phyloP scores from a whole-genome alignment of 2,888 invertebrate genomes.

The Embidobia sp. region DNA sequence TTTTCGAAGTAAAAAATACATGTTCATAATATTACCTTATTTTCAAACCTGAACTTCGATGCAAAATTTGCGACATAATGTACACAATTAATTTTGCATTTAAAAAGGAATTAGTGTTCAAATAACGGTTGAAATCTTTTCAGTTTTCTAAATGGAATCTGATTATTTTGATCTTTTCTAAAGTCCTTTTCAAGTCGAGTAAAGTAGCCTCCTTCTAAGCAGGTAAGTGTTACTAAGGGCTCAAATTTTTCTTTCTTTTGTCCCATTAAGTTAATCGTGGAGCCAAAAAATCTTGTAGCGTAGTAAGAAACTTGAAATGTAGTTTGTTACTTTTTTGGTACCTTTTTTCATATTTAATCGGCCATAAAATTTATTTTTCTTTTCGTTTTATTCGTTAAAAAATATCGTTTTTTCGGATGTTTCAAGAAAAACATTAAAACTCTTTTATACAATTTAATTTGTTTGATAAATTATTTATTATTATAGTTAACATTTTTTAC shows the following conservation, averaged over 20 bases:
- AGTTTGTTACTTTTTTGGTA: slow-evolving; percentile 26
- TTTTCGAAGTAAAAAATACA: neutral
- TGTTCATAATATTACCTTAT: too few relatives aligned
- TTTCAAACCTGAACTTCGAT: too few relatives aligned
- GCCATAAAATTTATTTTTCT: neutral
- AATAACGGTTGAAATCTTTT: slow-evolving; percentile 38
- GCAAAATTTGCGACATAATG: neutral
- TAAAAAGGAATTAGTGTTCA: slow-evolving; percentile 19
- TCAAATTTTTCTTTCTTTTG: slow-evolving; percentile 48
- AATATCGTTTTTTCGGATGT: too few relatives aligned
- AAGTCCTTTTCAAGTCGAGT: slow-evolving; percentile 26
- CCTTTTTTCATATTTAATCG: slow-evolving; percentile 35
- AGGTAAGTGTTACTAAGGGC: slow-evolving; percentile 58
- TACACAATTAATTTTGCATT: slow-evolving; percentile 15
- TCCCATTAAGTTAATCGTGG: slow-evolving; percentile 52
- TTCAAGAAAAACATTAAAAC: neutral
- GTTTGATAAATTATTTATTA: too few relatives aligned
- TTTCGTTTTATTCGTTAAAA: neutral
- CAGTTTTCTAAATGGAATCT: slow-evolving; percentile 28
- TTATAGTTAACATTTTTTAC: neutral
- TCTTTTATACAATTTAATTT: too few relatives aligned
- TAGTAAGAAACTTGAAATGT: slow-evolving; percentile 22
- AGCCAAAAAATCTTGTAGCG: slow-evolving; percentile 40
- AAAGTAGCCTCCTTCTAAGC: slow-evolving; percentile 45
- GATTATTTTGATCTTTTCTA: slow-evolving; percentile 47